Evolutionary conservation across 2,113 vertebrate genomes (phyloP).

Genomic region (Crotalus viridis): DNA sequence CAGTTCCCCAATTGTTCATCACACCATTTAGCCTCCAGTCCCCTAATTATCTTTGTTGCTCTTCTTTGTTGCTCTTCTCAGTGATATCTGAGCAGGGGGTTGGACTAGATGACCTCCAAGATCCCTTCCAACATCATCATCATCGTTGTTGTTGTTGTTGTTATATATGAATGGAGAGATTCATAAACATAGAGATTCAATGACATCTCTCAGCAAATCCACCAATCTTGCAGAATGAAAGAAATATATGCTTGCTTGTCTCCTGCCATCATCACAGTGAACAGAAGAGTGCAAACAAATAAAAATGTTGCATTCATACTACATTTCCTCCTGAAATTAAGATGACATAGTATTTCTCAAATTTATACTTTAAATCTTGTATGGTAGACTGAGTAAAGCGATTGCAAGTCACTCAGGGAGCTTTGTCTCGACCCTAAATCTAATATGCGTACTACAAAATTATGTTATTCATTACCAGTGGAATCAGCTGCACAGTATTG

Average conservation of each 20-base stretch:
- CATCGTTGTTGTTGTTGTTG: too few relatives aligned
- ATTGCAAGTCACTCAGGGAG: background rate
- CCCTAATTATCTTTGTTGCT: background rate
- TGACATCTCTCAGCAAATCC: background rate
- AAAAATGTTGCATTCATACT: background rate
- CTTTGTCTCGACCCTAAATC: background rate
- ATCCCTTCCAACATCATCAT: too few relatives aligned
- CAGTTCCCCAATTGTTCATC: background rate
- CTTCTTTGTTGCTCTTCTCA: too few relatives aligned
- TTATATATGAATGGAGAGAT: too few relatives aligned
- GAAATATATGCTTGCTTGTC: background rate
- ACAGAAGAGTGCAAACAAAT: background rate
- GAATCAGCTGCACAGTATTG: background rate
- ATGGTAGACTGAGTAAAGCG: background rate
- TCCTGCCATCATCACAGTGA: background rate
- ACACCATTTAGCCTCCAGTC: background rate
- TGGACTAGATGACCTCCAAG: too few relatives aligned
- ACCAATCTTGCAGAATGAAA: background rate
- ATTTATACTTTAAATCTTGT: background rate
- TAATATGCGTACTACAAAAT: background rate
- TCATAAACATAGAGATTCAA: background rate
- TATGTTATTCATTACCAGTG: background rate
- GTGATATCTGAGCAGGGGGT: too few relatives aligned
- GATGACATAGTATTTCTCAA: background rate
- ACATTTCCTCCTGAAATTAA: background rate